Evolutionary conservation across 2,797 vertebrate species (phyloP), one percentile per base, ranked within the genome.

Genomic region (Enteromius viviparus): DNA sequence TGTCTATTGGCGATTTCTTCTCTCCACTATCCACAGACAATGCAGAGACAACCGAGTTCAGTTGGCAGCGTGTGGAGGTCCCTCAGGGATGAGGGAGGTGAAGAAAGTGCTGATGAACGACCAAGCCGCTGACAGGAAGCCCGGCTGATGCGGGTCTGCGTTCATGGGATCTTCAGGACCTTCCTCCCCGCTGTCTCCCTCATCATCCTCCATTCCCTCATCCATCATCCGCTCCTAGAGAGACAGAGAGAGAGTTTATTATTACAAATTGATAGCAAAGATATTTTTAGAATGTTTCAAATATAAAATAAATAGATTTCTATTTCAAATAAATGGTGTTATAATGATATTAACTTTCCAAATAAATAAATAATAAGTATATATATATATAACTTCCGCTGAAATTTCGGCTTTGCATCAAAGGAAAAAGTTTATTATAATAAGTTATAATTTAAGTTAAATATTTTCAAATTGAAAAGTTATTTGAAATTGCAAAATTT

Each of bases 21-120:
- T 77, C 37, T 55, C 5, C 14, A 71, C 49, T 64, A 42, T 65
- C 15, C 83, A 66, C 23, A 40, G 49, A 80, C 62, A 58, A 32
- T 45, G 64, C 14, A 55, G 32, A 65, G 58, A 81, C 19, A 55
- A 55, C 45, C 6, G 21, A 40, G 64, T 80, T 93, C 95, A 99
- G 93, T 98, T 98, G 92, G 95, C 96, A 66, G 94, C 92, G 32
- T 97, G 96, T 72, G 96, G 95, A 84, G 95, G 96, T 58, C 96
- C 97, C 89, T 99, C 98, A 0, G 98, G 98, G 89, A 99, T 96
- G 26, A 99, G 96, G 0, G 98, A 99, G 83, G 97, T 98, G 91
- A 99, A 96, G 93, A 99, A 98, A 69, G 97, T 97, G 89, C 96
- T 97, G 91, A 99, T 92, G 90, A 99, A 99, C 83, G 97, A 97